Evolutionary conservation across 2,797 vertebrate species (phyloP).

Genomic region (Coreius guichenoti): DNA sequence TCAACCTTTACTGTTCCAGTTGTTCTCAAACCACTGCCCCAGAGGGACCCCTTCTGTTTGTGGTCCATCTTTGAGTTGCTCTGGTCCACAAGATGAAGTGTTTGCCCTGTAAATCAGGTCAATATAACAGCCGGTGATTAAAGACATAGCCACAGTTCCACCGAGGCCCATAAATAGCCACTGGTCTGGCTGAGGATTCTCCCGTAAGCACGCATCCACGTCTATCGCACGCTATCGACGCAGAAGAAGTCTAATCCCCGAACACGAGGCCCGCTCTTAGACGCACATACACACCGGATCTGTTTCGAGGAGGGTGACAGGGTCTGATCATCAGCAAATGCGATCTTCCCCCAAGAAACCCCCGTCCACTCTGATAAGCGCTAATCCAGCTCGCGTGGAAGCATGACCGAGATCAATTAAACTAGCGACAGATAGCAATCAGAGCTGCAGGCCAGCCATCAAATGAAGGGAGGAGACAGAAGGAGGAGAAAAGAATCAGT

Average conservation of each 20-base stretch:
- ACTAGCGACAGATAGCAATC: slow-evolving; percentile 79
- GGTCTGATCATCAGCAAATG: slow-evolving; percentile 77
- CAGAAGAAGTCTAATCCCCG: slow-evolving; percentile 71
- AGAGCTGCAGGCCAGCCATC: slow-evolving; percentile 70
- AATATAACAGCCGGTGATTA: slow-evolving; percentile 71
- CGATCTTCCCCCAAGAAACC: slow-evolving; percentile 77
- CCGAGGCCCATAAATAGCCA: slow-evolving; percentile 61
- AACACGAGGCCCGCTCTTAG: slow-evolving; percentile 69
- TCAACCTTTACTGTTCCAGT: slow-evolving; percentile 36
- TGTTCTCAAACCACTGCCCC: slow-evolving; percentile 45
- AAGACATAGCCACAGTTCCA: slow-evolving; percentile 67
- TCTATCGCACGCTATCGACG: slow-evolving; percentile 69
- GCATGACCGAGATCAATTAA: slow-evolving; percentile 87
- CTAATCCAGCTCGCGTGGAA: slow-evolving; percentile 82
- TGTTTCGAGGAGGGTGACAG: slow-evolving; percentile 76
- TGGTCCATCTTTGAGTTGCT: slow-evolving; percentile 54
- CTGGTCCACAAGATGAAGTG: slow-evolving; percentile 60
- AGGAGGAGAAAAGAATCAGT: slow-evolving; percentile 50
- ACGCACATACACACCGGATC: slow-evolving; percentile 78
- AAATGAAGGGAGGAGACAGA: slow-evolving; percentile 60
- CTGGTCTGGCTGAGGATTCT: slow-evolving; percentile 54
- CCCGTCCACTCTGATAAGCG: slow-evolving; percentile 75
- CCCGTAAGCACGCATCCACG: slow-evolving; percentile 51
- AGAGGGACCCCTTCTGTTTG: slow-evolving; percentile 59
- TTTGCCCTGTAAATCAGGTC: slow-evolving; percentile 69